Percentiles rank a stretch among this genome's conserved stretches.
These are phyloP conservation scores for Drosophila tsacasi DNA, from an alignment of 1,140 invertebrate species.

Conservation along the genomic window DNA sequence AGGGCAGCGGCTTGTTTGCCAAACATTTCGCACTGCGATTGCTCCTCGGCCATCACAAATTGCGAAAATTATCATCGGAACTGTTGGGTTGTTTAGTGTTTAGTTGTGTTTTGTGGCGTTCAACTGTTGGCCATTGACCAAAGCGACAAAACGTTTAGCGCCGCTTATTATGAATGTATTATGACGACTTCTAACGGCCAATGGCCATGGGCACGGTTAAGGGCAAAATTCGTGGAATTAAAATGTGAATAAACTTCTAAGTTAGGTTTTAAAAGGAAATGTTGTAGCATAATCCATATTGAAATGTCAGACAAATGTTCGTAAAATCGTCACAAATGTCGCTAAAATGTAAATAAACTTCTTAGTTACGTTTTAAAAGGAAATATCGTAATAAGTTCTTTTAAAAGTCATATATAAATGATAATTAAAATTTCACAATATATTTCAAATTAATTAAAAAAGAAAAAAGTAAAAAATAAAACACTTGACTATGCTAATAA, in stretches of 20 bases:
- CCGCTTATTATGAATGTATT: conserved; percentile 31
- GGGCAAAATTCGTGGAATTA: background rate
- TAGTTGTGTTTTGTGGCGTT: conserved; percentile 7
- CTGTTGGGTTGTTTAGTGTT: conserved; percentile 8
- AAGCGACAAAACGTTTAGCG: conserved; percentile 53
- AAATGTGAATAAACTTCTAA: conserved; percentile 11
- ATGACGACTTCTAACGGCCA: conserved; percentile 44
- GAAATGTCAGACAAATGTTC: background rate
- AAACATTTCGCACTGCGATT: conserved; percentile 61
- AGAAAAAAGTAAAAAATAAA: background rate
- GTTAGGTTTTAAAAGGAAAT: background rate
- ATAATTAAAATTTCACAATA: background rate
- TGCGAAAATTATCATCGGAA: conserved; percentile 47
- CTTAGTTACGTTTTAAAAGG: background rate
- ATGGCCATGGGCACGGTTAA: conserved; percentile 15
- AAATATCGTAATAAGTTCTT: background rate
- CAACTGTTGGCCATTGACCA: conserved; percentile 35
- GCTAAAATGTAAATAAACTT: background rate
- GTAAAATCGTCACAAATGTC: background rate
- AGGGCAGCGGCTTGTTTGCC: conserved; percentile 41
- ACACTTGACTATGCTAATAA: background rate
- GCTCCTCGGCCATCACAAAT: conserved; percentile 57
- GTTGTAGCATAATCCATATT: no score
- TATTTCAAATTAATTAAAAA: background rate
- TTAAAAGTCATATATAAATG: background rate